Base-by-base conservation (phyloP, 2,797 vertebrate species). In the Thaleichthys pacificus region DNA sequence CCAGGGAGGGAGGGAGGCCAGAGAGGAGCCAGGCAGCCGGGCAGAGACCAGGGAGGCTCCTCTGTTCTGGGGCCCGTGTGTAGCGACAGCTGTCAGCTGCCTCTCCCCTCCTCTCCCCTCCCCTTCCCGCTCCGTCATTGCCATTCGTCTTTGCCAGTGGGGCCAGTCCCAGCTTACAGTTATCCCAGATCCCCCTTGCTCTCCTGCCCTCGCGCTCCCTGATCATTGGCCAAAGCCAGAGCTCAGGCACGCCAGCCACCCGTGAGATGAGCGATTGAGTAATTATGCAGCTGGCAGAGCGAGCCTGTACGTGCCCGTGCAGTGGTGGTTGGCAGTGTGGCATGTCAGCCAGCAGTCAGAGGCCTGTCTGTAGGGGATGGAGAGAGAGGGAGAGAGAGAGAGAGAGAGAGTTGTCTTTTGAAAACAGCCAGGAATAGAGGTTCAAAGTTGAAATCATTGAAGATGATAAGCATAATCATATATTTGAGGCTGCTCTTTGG, bases 191-290 rank as follows among this genome's bases (percentile, higher is more conserved):
- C 71, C 69, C 70, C 66, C 14, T 73, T 73, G 72, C 70, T 71
- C 57, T 35, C 15, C 28, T 80, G 70, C 70, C 61, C 57, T 76
- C 14, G 2, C 42, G 30, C 56, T 66, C 60, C 73, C 38, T 47
- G 65, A 72, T 77, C 70, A 70, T 54, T 66, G 82, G 79, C 80
- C 84, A 85, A 84, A 81, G 79, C 82, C 71, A 28, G 71, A 80
- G 69, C 84, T 86, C 79, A 72, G 82, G 79, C 78, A 79, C 68
- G 74, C 80, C 84, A 90, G 88, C 84, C 88, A 85, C 85, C 87
- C 89, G 63, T 89, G 87, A 91, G 89, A 90, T 90, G 90, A 93
- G 84, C 75, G 87, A 89, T 87, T 91, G 91, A 86, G 87, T 91
- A 87, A 92, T 89, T 89, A 87, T 84, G 85, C 84, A 89, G 89